Conservation (phyloP, 2,888 invertebrate species). For the Melanostoma mellinum region DNA sequence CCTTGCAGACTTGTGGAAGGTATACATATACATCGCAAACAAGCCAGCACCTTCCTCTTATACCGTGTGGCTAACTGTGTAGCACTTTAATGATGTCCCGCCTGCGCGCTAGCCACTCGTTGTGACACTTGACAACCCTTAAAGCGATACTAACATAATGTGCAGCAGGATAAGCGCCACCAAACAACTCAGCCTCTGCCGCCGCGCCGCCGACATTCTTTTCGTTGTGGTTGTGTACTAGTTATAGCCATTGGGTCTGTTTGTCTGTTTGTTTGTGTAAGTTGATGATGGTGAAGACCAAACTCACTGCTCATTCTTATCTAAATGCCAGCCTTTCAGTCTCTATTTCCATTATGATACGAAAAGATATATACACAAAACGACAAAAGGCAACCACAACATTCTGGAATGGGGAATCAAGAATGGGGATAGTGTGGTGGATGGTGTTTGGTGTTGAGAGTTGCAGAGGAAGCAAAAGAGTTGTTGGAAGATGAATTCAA, state of each 20-base stretch:
- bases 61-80: not conserved
- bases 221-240: not conserved
- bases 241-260: not conserved
- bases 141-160: constrained; percentile 63
- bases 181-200: constrained; percentile 15
- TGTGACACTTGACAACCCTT: constrained; percentile 69
- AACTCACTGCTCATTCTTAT: constrained; percentile 77
- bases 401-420: constrained; percentile 7
- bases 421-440: not conserved
- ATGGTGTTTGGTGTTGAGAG: not conserved
- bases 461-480: constrained; percentile 9
- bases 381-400: constrained; percentile 65
- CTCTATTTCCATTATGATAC: constrained; percentile 83
- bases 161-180: constrained; percentile 67
- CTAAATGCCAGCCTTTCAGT: constrained; percentile 82
- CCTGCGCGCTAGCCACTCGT: constrained; percentile 49
- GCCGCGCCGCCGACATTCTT: not conserved
- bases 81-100: constrained; percentile 48
- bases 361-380: constrained; percentile 77
- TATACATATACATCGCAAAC: not conserved
- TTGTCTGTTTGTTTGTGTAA: constrained; percentile 4
- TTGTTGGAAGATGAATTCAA: constrained; percentile 51
- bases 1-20: not conserved
- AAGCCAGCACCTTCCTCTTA: not conserved
- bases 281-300: not conserved